Conservation (phyloP, 2,113 vertebrate species). For the Apaloderma vittatum region DNA sequence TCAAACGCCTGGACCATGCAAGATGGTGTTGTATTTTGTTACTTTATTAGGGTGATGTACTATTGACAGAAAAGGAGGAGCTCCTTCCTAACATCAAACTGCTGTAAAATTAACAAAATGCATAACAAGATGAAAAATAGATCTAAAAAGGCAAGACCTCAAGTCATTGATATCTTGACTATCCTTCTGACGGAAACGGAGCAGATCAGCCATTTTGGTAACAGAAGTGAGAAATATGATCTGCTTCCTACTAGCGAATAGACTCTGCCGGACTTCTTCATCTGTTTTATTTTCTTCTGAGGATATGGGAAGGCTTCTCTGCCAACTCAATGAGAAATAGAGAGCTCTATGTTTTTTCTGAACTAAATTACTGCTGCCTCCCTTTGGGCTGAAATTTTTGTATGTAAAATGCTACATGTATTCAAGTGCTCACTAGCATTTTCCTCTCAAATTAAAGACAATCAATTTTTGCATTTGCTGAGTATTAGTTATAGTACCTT, state of each 20-base stretch:
- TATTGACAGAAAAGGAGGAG: slow-evolving; percentile 1
- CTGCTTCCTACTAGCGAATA: neutral
- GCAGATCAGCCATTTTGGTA: neutral
- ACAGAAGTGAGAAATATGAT: slow-evolving; percentile 29
- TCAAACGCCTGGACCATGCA: neutral
- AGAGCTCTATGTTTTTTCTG: neutral
- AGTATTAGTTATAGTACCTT: neutral
- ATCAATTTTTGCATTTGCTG: neutral
- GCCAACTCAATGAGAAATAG: slow-evolving; percentile 7
- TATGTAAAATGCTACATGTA: neutral
- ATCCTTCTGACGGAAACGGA: neutral
- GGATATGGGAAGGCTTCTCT: neutral
- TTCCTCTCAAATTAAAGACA: neutral
- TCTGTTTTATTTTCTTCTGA: slow-evolving; percentile 40
- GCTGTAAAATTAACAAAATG: slow-evolving; percentile 25
- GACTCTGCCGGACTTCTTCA: neutral
- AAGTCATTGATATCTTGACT: slow-evolving; percentile 7
- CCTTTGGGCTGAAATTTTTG: neutral
- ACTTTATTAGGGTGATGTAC: neutral
- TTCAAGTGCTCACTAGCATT: neutral
- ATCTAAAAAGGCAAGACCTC: slow-evolving; percentile 23
- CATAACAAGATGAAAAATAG: slow-evolving; percentile 16
- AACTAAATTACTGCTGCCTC: neutral
- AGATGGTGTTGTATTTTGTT: neutral
- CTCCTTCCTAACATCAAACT: neutral